These are phyloP conservation scores for Drosophila suboccidentalis DNA, from an alignment of 2,888 invertebrate species.

Conservation along the genomic window DNA sequence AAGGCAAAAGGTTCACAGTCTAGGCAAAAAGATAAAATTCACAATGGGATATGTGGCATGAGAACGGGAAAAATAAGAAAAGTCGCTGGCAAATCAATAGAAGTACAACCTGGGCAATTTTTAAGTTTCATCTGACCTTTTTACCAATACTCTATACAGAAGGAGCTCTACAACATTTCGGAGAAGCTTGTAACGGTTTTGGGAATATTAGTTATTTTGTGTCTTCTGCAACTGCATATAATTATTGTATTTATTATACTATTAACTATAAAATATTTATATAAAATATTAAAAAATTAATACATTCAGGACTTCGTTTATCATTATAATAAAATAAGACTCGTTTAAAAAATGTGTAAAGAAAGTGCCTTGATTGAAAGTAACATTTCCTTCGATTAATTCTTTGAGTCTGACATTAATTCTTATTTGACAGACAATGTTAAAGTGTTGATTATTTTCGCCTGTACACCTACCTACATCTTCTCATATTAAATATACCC, in stretches of 20 bases:
- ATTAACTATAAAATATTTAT: too few species aligned
- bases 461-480: not conserved
- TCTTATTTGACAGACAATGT: not conserved
- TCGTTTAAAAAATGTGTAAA: too few species aligned
- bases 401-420: not conserved
- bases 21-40: conserved; percentile 39
- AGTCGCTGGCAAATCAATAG: conserved; percentile 69
- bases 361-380: too few species aligned
- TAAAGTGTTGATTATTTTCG: not conserved
- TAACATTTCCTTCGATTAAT: not conserved
- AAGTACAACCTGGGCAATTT: conserved; percentile 55
- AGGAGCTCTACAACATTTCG: not conserved
- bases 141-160: conserved; percentile 15
- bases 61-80: conserved; percentile 23
- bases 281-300: too few species aligned
- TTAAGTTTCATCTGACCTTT: conserved; percentile 53
- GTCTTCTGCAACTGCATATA: too few species aligned
- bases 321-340: not conserved
- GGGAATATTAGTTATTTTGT: too few species aligned
- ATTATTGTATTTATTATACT: too few species aligned
- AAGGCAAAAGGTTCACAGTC: conserved; percentile 46
- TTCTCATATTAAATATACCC: conserved; percentile 3
- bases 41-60: conserved; percentile 38
- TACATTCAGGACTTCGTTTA: not conserved
- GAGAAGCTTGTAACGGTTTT: too few species aligned